Conservation (phyloP, 2,113 vertebrate genomes). For the Echinops telfairi region DNA sequence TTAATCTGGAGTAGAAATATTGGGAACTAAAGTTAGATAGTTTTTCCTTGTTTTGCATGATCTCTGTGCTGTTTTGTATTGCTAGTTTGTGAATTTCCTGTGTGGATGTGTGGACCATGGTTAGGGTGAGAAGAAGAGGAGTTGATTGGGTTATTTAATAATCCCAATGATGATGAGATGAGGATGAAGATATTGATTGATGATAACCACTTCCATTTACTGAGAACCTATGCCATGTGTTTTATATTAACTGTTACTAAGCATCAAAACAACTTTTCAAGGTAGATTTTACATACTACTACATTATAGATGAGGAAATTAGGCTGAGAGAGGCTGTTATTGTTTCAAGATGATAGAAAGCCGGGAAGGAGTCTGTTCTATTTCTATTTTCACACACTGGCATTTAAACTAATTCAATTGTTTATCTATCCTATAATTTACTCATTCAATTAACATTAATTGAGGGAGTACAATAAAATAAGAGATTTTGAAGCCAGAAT, state of each 20-base stretch:
- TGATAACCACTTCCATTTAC: background rate
- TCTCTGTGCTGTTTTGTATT: background rate
- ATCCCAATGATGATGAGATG: background rate
- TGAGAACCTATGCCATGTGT: background rate
- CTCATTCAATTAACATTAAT: conserved; percentile 41
- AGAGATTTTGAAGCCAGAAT: conserved; percentile 59
- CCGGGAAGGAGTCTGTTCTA: background rate
- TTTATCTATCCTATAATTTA: conserved; percentile 1
- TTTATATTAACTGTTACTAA: conserved; percentile 39
- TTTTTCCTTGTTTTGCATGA: background rate
- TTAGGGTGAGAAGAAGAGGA: background rate
- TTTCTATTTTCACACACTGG: background rate
- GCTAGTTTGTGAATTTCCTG: background rate
- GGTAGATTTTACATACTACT: conserved; percentile 23
- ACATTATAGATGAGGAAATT: background rate
- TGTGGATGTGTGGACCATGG: background rate
- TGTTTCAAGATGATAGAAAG: conserved; percentile 29
- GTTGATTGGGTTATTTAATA: background rate
- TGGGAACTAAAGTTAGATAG: background rate
- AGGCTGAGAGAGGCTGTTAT: conserved; percentile 3
- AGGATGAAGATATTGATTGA: background rate
- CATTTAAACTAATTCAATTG: conserved; percentile 34
- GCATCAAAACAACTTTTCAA: background rate
- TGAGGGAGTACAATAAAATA: conserved; percentile 27
- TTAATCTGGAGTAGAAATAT: background rate